Evolutionary conservation across 2,888 invertebrate species (phyloP), one percentile per base, ranked within the genome.

Genomic region (Quadroppia sp.): DNA sequence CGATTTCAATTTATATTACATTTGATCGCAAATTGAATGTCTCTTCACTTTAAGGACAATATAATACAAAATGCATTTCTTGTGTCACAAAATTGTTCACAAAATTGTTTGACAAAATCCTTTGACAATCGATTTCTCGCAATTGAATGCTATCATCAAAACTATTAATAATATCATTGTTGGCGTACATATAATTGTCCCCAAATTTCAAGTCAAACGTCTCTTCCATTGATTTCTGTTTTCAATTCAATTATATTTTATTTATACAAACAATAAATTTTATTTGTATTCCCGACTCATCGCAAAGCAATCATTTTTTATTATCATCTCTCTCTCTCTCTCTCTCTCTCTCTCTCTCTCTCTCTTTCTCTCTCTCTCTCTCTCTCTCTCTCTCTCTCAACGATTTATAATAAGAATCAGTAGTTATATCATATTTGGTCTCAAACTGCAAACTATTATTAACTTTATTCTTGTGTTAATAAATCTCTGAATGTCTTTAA

Each of bases 1-100:
- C 73, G 42, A 64, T 73, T 53, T 67, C 73, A 61, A 73, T 73
- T 73, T 48, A 48, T 67, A 67, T 73, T 61, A 36, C 59, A 53
- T 53, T 71, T 53, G 32, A 56, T 59, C 67, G 42, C 67, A 67
- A 67, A 67, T 67, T 67, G 67, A 67, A 67, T 67, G 67, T 67
- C 67, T 67, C 67, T 67, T 67, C 7, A 67, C 42, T 67, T 59
- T 59, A 59, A 59, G 59, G 4, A 15, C 17, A 59, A 59, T 56
- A 64, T n/a, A 64, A 25, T 17, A 28, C 32, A 32, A 2, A 53
- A 25, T 25, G 13, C 25, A 53, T 25, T 53, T 25, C 53, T 53
- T 53, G 53, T 53, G 25, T 50, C 25, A 45, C 53, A 25, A 25
- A 20, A 53, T 53, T 53, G 25, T 53, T 53, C 53, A 53, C 53